Evolutionary conservation across 2,888 invertebrate species (phyloP).

Genomic region (Altica lythri): DNA sequence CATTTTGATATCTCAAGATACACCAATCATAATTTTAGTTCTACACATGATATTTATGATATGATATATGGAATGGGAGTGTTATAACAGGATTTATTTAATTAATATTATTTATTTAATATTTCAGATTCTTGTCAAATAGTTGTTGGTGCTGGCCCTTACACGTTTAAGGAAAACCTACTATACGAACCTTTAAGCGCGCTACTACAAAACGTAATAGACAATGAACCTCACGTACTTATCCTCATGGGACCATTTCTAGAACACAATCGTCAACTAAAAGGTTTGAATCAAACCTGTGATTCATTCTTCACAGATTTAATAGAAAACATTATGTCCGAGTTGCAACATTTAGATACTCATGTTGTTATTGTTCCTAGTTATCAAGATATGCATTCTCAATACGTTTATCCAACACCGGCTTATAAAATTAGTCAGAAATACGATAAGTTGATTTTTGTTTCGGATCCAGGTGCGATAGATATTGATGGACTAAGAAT

Average conservation of each 20-base stretch:
- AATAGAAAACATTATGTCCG: slow-evolving; percentile 67
- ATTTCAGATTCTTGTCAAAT: too few species aligned
- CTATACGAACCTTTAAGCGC: slow-evolving; percentile 82
- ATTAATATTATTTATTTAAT: too few species aligned
- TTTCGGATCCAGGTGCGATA: slow-evolving; percentile 82
- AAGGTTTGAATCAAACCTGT: slow-evolving; percentile 72
- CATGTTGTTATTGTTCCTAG: slow-evolving; percentile 68
- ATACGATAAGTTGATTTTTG: slow-evolving; percentile 67
- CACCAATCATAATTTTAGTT: too few species aligned
- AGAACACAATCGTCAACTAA: too few species aligned
- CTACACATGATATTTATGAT: too few species aligned
- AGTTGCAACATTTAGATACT: slow-evolving; percentile 56
- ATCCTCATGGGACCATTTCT: slow-evolving; percentile 86
- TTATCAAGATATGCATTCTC: slow-evolving; percentile 76
- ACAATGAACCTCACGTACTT: slow-evolving; percentile 76
- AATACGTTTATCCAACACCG: slow-evolving; percentile 83
- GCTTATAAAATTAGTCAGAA: slow-evolving; percentile 66
- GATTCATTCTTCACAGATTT: slow-evolving; percentile 76
- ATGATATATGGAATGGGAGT: too few species aligned
- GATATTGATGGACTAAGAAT: slow-evolving; percentile 77
- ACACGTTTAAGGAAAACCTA: slow-evolving; percentile 76
- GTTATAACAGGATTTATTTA: too few species aligned
- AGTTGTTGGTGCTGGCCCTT: slow-evolving; percentile 83
- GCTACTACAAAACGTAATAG: slow-evolving; percentile 68
- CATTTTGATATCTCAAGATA: too few species aligned